Conservation (phyloP, 2,888 invertebrate species). For the Parapristionchus giblindavisi region DNA sequence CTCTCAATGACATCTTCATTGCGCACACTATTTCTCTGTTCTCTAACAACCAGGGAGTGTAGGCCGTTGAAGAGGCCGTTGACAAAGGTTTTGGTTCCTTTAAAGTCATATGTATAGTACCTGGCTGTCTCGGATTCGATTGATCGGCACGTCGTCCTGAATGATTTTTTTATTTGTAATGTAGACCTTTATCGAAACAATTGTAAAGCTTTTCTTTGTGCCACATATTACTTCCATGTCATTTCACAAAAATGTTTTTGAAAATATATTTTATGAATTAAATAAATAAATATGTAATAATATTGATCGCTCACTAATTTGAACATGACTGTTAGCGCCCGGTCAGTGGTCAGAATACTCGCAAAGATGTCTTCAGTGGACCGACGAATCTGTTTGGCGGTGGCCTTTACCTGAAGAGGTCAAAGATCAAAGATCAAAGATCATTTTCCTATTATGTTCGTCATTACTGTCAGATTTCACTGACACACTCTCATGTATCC, state of each 20-base stretch:
- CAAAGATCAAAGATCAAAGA: not conserved
- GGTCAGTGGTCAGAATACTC: constrained; percentile 51
- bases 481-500: not conserved
- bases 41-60: not conserved
- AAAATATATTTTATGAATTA: no score
- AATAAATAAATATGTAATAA: no score
- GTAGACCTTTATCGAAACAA: no score
- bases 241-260: no score
- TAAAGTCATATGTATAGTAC: no score
- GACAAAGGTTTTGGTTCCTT: no score
- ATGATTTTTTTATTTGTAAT: no score
- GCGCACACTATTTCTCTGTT: not conserved
- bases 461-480: not conserved
- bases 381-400: constrained; percentile 51
- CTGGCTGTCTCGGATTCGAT: constrained; percentile 51
- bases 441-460: not conserved
- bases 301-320: constrained; percentile 45
- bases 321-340: constrained; percentile 48
- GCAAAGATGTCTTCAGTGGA: constrained; percentile 54
- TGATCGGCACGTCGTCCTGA: constrained; percentile 47
- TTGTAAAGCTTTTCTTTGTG: no score
- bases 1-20: not conserved
- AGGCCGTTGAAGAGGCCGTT: no score
- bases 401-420: constrained; percentile 45
- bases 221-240: no score